Evolutionary conservation across 2,797 vertebrate genomes (phyloP), one percentile per base, ranked within the genome.

Genomic region (Acrocephalus scirpaceus): DNA sequence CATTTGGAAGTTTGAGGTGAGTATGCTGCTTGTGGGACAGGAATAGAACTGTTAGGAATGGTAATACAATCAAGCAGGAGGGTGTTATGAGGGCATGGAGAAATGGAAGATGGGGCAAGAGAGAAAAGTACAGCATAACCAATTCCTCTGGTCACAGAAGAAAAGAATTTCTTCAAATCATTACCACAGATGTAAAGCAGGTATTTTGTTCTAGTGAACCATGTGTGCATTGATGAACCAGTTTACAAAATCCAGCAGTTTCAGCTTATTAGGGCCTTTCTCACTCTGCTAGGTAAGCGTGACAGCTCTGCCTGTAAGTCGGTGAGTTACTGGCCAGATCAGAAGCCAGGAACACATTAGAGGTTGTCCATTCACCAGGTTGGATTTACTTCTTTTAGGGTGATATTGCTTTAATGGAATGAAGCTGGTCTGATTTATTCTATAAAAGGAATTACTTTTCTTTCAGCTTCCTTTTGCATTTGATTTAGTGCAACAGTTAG

Each of bases 381-480:
- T 65, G 26, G 13, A 86, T 65, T 54, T 88, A 60, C 61, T 88
- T 81, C 50, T 40, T 90, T 88, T 48, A 45, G 22, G 80, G 36
- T 38, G 38, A 77, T 86, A 70, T 3, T 45, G 15, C 51, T 89
- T 60, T 87, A 76, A 66, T 27, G 21, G 44, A 57, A 80, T 67
- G 50, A 79, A 89, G 34, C 21, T 74, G 21, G 27, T 61, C 38
- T 86, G 65, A 71, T 77, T 91, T 80, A 86, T 69, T 77, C 64
- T 44, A 45, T 10, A 7, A 61, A 89, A 67, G 30, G 83, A 74
- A 64, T 38, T 5, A 32, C 34, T 67, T 95, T 79, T 50, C 72
- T 85, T 93, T 86, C 64, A 60, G 23, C 50, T 94, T 91, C 50
- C 38, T 79, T 71, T 80, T 94, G 50, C 61, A 72, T 89, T 86